A percentile compares a stretch with the other conserved stretches of the same genome.
phyloP scores from a whole-genome alignment of 2,113 vertebrate species.

The Apteryx owenii region DNA sequence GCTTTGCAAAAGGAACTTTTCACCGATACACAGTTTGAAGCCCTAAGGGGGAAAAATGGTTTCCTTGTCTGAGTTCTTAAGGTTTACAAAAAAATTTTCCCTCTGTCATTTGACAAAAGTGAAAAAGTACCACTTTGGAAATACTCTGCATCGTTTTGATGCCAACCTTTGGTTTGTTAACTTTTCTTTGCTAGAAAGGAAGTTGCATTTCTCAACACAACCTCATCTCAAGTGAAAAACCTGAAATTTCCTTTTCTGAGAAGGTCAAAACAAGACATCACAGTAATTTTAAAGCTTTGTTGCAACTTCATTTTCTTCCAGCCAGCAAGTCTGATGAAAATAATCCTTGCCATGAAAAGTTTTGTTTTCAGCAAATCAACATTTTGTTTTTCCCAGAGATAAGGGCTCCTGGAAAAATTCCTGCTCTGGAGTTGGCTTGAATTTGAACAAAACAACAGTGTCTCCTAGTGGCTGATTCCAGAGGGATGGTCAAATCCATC shows the following conservation, averaged over 20 bases:
- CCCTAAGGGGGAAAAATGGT: accelerated
- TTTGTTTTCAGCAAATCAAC: slow-evolving; percentile 6
- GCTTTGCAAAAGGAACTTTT: background rate
- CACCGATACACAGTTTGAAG: background rate
- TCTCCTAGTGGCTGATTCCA: slow-evolving; percentile 60
- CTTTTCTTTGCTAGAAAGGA: background rate
- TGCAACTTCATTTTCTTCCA: background rate
- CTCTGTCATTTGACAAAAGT: background rate
- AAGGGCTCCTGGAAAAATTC: background rate
- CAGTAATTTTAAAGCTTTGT: background rate
- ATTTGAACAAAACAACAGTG: slow-evolving; percentile 31
- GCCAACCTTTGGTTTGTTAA: background rate
- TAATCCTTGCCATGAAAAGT: background rate
- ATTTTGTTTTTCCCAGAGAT: background rate
- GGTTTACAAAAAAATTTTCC: background rate
- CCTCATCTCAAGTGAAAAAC: background rate
- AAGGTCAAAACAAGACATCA: slow-evolving; percentile 17
- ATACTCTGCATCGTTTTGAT: background rate
- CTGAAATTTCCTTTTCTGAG: background rate
- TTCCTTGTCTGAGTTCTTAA: background rate
- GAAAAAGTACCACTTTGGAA: background rate
- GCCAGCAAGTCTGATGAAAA: background rate
- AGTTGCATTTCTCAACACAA: background rate
- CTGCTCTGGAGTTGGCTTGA: background rate
- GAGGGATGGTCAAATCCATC: slow-evolving; percentile 5